phyloP scores from a whole-genome alignment of 1,140 invertebrate genomes.

The Nymphalis io region DNA sequence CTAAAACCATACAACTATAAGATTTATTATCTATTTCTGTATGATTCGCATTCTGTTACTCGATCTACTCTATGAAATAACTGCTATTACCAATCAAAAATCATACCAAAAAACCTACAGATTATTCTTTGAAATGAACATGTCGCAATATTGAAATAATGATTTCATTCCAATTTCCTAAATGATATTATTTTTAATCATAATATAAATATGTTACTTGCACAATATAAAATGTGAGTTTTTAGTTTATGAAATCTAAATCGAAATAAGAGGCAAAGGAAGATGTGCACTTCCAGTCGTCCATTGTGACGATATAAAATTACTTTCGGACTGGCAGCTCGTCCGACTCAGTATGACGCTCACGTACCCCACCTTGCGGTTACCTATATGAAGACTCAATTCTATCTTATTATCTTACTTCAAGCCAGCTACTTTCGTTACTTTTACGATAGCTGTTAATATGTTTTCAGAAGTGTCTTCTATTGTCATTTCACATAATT shows the following conservation, averaged over 20 bases:
- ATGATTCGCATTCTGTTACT: too few relatives aligned
- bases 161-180: too few relatives aligned
- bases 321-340: constrained; percentile 19
- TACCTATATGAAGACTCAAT: constrained; percentile 45
- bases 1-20: too few relatives aligned
- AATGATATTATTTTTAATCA: too few relatives aligned
- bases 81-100: too few relatives aligned
- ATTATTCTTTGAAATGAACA: too few relatives aligned
- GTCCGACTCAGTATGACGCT: constrained; percentile 29
- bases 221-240: neutral
- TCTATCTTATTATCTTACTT: constrained; percentile 50
- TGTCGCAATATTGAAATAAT: too few relatives aligned
- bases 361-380: constrained; percentile 45
- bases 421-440: constrained; percentile 34
- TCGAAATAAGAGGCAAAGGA: neutral
- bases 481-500: neutral
- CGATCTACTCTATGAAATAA: too few relatives aligned
- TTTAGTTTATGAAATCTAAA: constrained; percentile 5
- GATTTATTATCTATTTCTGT: too few relatives aligned
- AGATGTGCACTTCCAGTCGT: constrained; percentile 2
- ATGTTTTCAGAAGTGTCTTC: neutral
- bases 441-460: constrained; percentile 20
- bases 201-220: too few relatives aligned
- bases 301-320: constrained; percentile 31
- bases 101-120: too few relatives aligned